These are phyloP conservation scores for Cenopis cana DNA, from an alignment of 2,888 invertebrate genomes.

Conservation along the genomic window DNA sequence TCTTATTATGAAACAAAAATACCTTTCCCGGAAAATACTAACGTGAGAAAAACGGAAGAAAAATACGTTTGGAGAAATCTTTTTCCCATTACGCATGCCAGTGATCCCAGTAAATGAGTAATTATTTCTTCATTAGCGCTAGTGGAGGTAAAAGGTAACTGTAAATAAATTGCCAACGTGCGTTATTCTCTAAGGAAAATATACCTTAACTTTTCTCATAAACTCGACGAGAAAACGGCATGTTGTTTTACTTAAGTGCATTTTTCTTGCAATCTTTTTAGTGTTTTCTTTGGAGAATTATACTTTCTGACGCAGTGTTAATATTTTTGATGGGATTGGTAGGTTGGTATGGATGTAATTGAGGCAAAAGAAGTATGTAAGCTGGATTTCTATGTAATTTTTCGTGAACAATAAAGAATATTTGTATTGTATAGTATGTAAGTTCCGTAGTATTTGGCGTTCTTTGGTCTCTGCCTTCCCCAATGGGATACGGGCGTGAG, in stretches of 20 bases:
- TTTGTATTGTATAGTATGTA: no score
- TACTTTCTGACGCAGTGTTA: background rate
- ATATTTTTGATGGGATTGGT: background rate
- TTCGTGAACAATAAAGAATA: no score
- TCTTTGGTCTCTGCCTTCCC: no score
- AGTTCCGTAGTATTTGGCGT: no score
- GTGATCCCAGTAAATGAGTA: constrained; percentile 63
- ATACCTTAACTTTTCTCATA: constrained; percentile 42
- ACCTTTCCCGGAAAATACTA: constrained; percentile 12
- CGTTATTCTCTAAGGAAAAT: constrained; percentile 37
- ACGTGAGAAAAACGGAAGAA: constrained; percentile 36
- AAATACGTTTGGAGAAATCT: constrained; percentile 53
- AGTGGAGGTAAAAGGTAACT: constrained; percentile 50
- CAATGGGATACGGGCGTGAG: no score
- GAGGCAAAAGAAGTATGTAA: no score
- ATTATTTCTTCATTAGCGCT: constrained; percentile 66
- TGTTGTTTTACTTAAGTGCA: constrained; percentile 37
- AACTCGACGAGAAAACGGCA: constrained; percentile 24
- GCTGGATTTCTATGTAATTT: no score
- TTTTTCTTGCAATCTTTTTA: constrained; percentile 18
- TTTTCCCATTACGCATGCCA: constrained; percentile 61
- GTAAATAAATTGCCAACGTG: constrained; percentile 59
- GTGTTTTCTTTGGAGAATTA: constrained; percentile 6
- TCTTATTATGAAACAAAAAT: constrained; percentile 36
- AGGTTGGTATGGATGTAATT: no score